Base-by-base conservation (phyloP, 2,113 vertebrate species). In the Phasianus colchicus region DNA sequence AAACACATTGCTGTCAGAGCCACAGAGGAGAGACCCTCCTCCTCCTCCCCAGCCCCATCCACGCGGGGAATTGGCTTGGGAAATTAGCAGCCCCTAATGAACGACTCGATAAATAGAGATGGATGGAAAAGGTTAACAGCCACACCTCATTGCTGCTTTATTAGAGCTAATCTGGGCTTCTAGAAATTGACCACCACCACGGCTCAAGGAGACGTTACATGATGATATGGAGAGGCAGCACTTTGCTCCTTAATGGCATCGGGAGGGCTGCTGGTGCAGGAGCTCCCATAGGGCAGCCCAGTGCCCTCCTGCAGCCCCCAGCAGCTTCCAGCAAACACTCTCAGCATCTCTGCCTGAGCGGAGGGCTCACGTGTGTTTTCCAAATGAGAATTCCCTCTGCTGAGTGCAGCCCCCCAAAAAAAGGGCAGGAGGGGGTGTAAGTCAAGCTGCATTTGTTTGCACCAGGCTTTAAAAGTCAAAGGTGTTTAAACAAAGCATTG, bases 91-190 rank as follows among this genome's bases (percentile, higher is more conserved):
- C 64, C 81, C 95, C 93, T 94, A 94, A 98, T 97, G 95, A 92
- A 97, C 6, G 36, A 88, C 93, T 96, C 95, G 82, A 94, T 97
- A 97, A 97, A 98, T 73, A 93, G 74, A 97, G 94, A 97, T 93
- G 84, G 94, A 96, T 94, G 90, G 86, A 38, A 90, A 96, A 97
- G 95, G 95, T 87, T 92, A 91, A 90, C 67, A 17, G 9, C 79
- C 30, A 55, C 73, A n/a, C 84, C 89, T 86, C 42, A 32, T 84
- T 95, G 93, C 92, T 84, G 91, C 82, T 83, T 93, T 88, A 87
- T 85, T 71, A 55, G 72, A 91, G 89, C 95, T 90, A 58, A 90
- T 94, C 90, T 3, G 7, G 54, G 77, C 70, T 72, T 58, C 32
- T 8, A 15, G 17, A 7, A 21, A 67, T 75, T 11, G 34, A 47